Evolutionary conservation across 1,140 invertebrate genomes (phyloP).

Genomic region (Drepana arcuata): DNA sequence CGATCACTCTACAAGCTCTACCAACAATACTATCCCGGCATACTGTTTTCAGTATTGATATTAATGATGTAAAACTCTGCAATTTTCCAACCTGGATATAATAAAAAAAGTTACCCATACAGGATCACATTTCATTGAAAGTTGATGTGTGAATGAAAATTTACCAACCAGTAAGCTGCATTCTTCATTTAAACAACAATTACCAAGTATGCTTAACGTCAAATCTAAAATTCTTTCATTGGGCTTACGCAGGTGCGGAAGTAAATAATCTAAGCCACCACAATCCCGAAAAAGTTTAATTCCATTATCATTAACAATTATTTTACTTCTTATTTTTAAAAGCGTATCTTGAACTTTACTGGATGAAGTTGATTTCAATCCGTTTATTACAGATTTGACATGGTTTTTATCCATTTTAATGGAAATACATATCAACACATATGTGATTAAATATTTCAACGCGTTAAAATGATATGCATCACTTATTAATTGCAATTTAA

Average conservation of each 20-base stretch:
- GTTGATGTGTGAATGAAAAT: no score
- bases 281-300: slow-evolving; percentile 56
- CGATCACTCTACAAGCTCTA: slow-evolving; percentile 61
- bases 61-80: slow-evolving; percentile 45
- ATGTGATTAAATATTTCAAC: neutral
- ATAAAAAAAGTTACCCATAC: slow-evolving; percentile 7
- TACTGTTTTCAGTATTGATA: slow-evolving; percentile 60
- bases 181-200: slow-evolving; percentile 71
- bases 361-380: slow-evolving; percentile 54
- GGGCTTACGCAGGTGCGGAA: slow-evolving; percentile 62
- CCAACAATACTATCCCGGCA: slow-evolving; percentile 63
- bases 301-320: slow-evolving; percentile 48
- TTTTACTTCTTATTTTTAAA: slow-evolving; percentile 52
- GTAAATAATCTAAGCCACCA: slow-evolving; percentile 52
- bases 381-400: slow-evolving; percentile 45
- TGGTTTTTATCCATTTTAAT: slow-evolving; percentile 54
- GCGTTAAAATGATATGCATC: no score
- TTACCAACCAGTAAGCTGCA: slow-evolving; percentile 44
- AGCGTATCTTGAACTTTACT: slow-evolving; percentile 50
- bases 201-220: slow-evolving; percentile 73
- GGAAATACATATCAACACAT: slow-evolving; percentile 5
- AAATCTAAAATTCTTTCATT: slow-evolving; percentile 71
- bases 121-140: no score
- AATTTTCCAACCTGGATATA: slow-evolving; percentile 54
- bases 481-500: no score